Evolutionary conservation across 2,888 invertebrate species (phyloP), one percentile per base, ranked within the genome.

Genomic region (Halictus quadricinctus): DNA sequence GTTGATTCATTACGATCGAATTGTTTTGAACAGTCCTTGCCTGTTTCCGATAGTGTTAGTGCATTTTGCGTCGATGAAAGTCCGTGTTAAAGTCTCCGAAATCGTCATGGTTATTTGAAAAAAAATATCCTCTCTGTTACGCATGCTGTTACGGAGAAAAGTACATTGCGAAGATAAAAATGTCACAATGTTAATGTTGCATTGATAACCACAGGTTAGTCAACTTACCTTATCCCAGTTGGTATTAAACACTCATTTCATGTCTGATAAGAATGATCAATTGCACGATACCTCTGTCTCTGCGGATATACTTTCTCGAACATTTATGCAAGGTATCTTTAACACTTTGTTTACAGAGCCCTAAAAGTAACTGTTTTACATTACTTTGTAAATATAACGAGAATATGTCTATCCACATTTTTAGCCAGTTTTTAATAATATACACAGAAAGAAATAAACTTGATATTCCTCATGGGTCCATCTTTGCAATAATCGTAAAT

Each of bases 1-100:
- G 83, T 79, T 41, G n/a, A 50, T 25, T 69, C 48, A 25, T 74
- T 75, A 41, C 18, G 25, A 54, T 58, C 8, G 13, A 50, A 36
- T 70, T 10, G 15, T 29, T 50, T n/a, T 46, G 29, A 82, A 74
- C 72, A 48, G 43, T 46, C 18, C 54, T 58, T 75, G 50, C 25
- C 54, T 46, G 64, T 76, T 72, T 82, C 25, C 69, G 80, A 69
- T 69, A 3, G 36, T 36, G 76, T 64, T n/a, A 64, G 25, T 36
- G 81, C 66, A 85, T 86, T 83, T 79, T 87, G 76, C 76, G 41
- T 41, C 25, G 54, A 72, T 54, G 25, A 36, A 83, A 12, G 60
- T 69, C 18, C 79, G 36, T 77, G 66, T 66, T 36, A 8, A 21
- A 66, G 21, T 29, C 58, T 15, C 21, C 15, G 13, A 36, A 79